A percentile compares a stretch with the other conserved stretches of the same genome.
These are phyloP conservation scores for Stichodactyla helianthus DNA, from an alignment of 64 coral and sea anemone genomes.

Conservation along the genomic window DNA sequence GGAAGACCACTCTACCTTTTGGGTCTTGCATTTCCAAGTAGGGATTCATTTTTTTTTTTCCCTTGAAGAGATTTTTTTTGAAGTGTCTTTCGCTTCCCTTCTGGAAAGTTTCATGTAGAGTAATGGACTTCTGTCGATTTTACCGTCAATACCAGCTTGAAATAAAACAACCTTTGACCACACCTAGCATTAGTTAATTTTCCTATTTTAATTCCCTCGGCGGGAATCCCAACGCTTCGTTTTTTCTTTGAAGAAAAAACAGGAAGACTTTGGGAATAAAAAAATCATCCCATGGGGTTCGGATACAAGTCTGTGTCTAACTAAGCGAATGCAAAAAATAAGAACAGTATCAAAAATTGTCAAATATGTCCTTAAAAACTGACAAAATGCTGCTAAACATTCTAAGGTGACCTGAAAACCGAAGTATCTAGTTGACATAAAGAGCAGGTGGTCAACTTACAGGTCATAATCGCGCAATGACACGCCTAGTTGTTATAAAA, in stretches of 20 bases:
- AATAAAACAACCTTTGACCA: not conserved
- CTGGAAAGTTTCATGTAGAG: not conserved
- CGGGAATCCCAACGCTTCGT: not conserved
- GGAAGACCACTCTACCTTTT: not conserved
- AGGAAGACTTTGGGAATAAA: not conserved
- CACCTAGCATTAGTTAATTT: not conserved
- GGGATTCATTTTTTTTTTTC: not conserved
- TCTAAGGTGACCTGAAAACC: not conserved
- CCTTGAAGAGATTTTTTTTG: not conserved
- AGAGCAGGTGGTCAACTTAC: not conserved
- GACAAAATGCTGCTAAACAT: not conserved
- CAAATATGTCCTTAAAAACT: not conserved
- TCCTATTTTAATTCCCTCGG: not conserved
- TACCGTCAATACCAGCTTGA: not conserved
- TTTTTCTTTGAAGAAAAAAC: not conserved
- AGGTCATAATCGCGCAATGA: constrained; percentile 5
- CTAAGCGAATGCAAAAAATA: not conserved
- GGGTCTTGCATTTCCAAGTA: not conserved
- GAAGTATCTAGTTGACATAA: not conserved
- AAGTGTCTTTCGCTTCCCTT: not conserved
- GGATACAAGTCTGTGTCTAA: not conserved
- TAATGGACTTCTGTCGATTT: not conserved
- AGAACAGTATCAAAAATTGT: not conserved
- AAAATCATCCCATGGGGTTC: not conserved
- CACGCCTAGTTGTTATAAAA: not conserved